Evolutionary conservation across 1,140 invertebrate species (phyloP).

Genomic region (Polyergus mexicanus): DNA sequence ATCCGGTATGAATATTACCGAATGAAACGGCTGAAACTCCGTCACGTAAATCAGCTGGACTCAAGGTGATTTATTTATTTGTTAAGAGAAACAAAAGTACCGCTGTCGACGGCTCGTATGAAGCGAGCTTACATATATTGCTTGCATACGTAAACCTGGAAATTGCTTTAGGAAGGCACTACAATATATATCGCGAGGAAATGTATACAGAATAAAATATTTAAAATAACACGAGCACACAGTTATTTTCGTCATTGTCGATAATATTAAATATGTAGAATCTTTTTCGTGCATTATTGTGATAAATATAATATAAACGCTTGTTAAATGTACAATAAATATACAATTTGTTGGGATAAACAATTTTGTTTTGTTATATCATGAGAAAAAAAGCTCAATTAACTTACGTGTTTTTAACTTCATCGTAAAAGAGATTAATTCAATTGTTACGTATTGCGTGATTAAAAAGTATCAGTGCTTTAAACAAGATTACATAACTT

Average conservation of each 20-base stretch:
- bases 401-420: not conserved
- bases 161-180: conserved; percentile 58
- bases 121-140: conserved; percentile 44
- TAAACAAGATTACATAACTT: not conserved
- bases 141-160: conserved; percentile 55
- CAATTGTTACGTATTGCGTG: not conserved
- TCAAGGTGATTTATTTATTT: conserved; percentile 73
- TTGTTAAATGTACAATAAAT: not conserved
- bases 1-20: conserved; percentile 69
- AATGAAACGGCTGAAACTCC: conserved; percentile 64
- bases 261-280: conserved; percentile 29
- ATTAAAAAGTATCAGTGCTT: conserved; percentile 2
- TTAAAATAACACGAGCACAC: conserved; percentile 19
- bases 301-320: not conserved
- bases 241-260: conserved; percentile 18
- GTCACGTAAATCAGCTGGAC: conserved; percentile 63
- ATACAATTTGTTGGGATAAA: not conserved
- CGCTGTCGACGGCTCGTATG: conserved; percentile 39
- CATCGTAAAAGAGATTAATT: not conserved
- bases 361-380: not conserved
- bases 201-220: conserved; percentile 41
- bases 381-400: not conserved
- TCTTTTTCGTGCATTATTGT: not conserved
- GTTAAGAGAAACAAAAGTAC: conserved; percentile 66
- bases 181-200: not conserved